These are phyloP conservation scores for Parazoanthus darwini DNA, from an alignment of 92 coral and sea anemone genomes.

Conservation along the genomic window DNA sequence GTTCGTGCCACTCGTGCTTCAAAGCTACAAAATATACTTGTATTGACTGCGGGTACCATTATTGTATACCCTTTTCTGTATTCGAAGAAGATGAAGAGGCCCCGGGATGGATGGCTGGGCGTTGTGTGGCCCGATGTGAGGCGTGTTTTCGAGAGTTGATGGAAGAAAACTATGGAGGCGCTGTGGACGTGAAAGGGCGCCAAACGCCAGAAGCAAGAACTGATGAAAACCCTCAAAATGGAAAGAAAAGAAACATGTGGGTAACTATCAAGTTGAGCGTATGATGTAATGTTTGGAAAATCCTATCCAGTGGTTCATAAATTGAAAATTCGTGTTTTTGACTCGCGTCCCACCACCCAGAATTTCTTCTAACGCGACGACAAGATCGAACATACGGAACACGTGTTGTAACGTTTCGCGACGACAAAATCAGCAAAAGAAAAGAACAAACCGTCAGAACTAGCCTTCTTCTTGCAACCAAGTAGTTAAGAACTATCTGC, in stretches of 20 bases:
- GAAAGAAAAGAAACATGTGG: conserved; percentile 5
- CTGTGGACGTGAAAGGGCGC: too few relatives aligned
- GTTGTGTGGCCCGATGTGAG: conserved; percentile 43
- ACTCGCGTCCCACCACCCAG: conserved; percentile 55
- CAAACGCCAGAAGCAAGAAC: conserved; percentile 25
- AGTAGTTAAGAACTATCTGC: conserved; percentile 25
- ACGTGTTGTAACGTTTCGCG: conserved; percentile 25
- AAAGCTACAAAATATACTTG: too few relatives aligned
- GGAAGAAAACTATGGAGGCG: conserved; percentile 30
- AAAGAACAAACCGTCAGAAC: conserved; percentile 28
- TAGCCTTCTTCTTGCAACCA: conserved; percentile 29
- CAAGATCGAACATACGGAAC: conserved; percentile 38
- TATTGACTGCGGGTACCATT: too few relatives aligned
- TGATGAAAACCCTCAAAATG: neutral
- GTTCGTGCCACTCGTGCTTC: too few relatives aligned
- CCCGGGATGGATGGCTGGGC: conserved; percentile 50
- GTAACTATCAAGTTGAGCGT: neutral
- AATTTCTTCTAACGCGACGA: conserved; percentile 37
- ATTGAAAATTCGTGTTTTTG: too few relatives aligned
- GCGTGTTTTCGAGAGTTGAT: conserved; percentile 42
- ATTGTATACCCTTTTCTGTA: conserved; percentile 20
- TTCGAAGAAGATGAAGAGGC: conserved; percentile 48
- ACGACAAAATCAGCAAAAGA: conserved; percentile 22
- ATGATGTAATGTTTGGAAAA: conserved; percentile 28
- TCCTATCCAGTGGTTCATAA: conserved; percentile 25